Percentiles rank a stretch among this genome's conserved stretches.
Evolutionary conservation across 2,113 vertebrate genomes (phyloP).

Genomic region (Callionymus lyra): DNA sequence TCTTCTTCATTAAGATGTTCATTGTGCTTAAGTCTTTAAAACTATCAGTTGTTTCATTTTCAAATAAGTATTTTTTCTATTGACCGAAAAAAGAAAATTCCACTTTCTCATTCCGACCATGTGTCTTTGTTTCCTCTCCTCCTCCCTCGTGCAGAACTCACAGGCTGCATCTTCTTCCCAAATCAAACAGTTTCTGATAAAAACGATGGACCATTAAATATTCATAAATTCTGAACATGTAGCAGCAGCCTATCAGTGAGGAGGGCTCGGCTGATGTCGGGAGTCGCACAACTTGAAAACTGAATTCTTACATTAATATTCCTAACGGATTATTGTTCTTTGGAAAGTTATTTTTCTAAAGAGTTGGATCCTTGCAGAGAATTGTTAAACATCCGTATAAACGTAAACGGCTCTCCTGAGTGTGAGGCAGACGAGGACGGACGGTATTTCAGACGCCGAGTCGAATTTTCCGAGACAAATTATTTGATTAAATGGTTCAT

Average conservation of each 20-base stretch:
- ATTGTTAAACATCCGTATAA: too few species aligned
- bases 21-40: too few species aligned
- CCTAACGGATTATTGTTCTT: conserved; percentile 4
- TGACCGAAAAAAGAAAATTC: not conserved
- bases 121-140: conserved; percentile 6
- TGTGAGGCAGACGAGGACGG: too few species aligned
- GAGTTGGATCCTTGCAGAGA: too few species aligned
- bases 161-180: not conserved
- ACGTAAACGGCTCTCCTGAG: too few species aligned
- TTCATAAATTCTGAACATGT: conserved; percentile 29
- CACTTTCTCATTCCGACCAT: conserved; percentile 7
- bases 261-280: conserved; percentile 14
- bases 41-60: too few species aligned
- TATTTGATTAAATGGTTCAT: too few species aligned
- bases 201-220: conserved; percentile 19
- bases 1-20: too few species aligned
- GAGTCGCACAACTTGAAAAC: conserved; percentile 13
- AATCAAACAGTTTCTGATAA: conserved; percentile 21
- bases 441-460: too few species aligned
- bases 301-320: conserved; percentile 17
- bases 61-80: conserved; percentile 3
- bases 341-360: too few species aligned
- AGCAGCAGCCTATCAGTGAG: conserved; percentile 15
- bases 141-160: conserved; percentile 10
- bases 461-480: too few species aligned